Evolutionary conservation across 2,888 invertebrate genomes (phyloP), one percentile per base, ranked within the genome.

Genomic region (Podotricha telesiphe): DNA sequence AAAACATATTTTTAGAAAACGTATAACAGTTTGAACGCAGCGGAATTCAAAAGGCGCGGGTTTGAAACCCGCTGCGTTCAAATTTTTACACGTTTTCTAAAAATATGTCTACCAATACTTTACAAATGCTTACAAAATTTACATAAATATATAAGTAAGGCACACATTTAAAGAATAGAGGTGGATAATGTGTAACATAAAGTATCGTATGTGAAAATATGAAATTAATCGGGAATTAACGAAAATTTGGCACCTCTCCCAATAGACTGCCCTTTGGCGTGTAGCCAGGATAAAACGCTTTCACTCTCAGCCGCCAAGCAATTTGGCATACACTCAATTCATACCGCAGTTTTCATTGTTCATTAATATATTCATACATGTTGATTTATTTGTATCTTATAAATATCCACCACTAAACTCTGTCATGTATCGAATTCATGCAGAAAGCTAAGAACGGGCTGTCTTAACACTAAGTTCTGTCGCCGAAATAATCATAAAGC

Each of bases 231-330:
- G 10, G 17, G 34, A 17, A 55, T 55, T 55, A 17, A 37, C 34
- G 11, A 81, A 58, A 42, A 77, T 76, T 80, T 84, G 80, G 83
- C 82, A 80, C 75, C 69, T 70, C 76, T 79, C 77, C 78, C 73
- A 79, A 67, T 68, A 76, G 77, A 73, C 72, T 74, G 77, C 75
- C 80, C 79, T 79, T 81, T 86, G 86, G 86, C 82, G 22, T 42
- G 58, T 11, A 37, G 78, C 87, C 85, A 86, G 77, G 67, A 73
- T 65, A 80, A 79, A 80, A 74, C 66, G 61, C 80, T 83, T 82
- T 84, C 77, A 79, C 80, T 82, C 78, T 76, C 61, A 70, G 55
- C 58, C 66, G 63, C 68, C 69, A 71, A 74, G 66, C 71, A 69
- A 71, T 73, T 76, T 76, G 67, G 73, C 72, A 75, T 45, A 70